phyloP scores from a whole-genome alignment of 2,888 invertebrate species.

The Panopea generosa region DNA sequence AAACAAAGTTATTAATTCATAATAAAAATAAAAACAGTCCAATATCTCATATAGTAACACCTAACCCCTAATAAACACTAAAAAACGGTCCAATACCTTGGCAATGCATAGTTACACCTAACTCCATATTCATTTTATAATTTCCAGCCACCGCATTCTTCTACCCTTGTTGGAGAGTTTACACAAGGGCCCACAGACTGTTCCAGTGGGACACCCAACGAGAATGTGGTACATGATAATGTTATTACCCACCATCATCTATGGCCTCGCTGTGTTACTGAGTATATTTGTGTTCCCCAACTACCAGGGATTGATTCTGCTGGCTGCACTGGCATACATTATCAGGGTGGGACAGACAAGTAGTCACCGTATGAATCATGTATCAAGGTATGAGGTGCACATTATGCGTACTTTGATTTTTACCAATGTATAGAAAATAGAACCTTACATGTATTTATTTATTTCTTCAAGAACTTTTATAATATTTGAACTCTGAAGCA shows the following conservation, averaged over 20 bases:
- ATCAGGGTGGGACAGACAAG: slow-evolving; percentile 52
- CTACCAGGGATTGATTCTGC: slow-evolving; percentile 71
- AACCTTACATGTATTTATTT: not conserved
- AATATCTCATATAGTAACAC: too few species aligned
- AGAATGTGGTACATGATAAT: slow-evolving; percentile 77
- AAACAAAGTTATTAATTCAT: too few species aligned
- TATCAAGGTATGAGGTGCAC: slow-evolving; percentile 78
- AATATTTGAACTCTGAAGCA: too few species aligned
- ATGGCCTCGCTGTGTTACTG: slow-evolving; percentile 56
- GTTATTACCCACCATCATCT: slow-evolving; percentile 71
- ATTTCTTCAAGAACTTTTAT: not conserved
- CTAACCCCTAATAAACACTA: too few species aligned
- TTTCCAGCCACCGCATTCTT: slow-evolving; percentile 72
- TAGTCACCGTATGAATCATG: slow-evolving; percentile 76
- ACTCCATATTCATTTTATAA: too few species aligned
- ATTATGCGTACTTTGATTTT: not conserved
- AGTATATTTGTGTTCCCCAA: slow-evolving; percentile 46
- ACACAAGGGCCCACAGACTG: slow-evolving; percentile 45
- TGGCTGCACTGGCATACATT: slow-evolving; percentile 61
- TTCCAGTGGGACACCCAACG: slow-evolving; percentile 63
- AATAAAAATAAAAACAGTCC: too few species aligned
- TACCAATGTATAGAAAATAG: not conserved
- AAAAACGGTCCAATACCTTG: too few species aligned
- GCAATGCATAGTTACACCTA: too few species aligned
- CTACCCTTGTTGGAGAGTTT: slow-evolving; percentile 63